Conservation (phyloP, 2,113 vertebrate species). For the Tonatia bakeri region DNA sequence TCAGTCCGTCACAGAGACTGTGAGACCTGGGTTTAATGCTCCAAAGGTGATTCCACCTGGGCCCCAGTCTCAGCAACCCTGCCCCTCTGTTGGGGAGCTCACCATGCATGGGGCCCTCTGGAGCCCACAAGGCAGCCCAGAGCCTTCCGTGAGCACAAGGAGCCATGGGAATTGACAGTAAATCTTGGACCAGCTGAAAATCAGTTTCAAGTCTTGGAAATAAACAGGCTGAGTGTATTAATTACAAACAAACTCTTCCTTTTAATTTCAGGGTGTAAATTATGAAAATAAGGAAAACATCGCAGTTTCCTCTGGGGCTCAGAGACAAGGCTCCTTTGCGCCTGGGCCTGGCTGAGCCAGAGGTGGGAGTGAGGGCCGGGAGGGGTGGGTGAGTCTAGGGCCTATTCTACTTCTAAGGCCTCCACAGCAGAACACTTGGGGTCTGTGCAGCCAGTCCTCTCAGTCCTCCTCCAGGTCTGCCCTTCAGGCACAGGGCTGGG, state of each 20-base stretch:
- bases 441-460: background rate
- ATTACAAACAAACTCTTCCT: conserved; percentile 18
- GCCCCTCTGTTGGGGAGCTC: background rate
- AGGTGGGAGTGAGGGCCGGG: fast-evolving
- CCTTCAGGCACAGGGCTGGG: background rate
- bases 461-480: background rate
- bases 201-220: background rate
- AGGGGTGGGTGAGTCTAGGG: fast-evolving
- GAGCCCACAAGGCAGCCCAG: background rate
- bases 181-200: conserved; percentile 41
- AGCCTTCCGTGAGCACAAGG: background rate
- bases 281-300: conserved; percentile 22
- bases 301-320: background rate
- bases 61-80: background rate
- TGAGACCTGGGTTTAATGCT: background rate
- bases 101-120: fast-evolving
- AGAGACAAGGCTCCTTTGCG: background rate
- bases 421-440: background rate
- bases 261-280: conserved; percentile 17
- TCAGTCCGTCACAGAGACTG: background rate
- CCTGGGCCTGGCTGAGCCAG: background rate
- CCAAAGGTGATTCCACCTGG: background rate
- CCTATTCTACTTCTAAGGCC: background rate
- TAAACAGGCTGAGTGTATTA: conserved; percentile 1
- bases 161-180: background rate